Evolutionary conservation across 1,140 invertebrate genomes (phyloP).

Genomic region (Papilio machaon): DNA sequence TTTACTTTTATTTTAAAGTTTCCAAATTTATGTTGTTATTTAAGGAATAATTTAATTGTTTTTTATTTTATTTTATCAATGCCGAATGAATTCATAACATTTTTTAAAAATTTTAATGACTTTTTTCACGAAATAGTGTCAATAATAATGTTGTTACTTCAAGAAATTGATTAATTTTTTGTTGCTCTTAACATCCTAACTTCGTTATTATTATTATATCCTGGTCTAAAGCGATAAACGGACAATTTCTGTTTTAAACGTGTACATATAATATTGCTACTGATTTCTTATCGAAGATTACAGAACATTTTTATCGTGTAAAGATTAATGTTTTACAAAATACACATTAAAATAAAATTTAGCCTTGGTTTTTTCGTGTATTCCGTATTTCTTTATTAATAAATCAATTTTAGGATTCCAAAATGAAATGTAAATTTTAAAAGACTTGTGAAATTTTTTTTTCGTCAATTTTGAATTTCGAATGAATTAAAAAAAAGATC

Average conservation of each 20-base stretch:
- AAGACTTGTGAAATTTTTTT: background rate
- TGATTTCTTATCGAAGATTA: constrained; percentile 1
- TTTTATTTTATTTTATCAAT: no score
- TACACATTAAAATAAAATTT: background rate
- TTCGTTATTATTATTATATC: background rate
- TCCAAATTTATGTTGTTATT: no score
- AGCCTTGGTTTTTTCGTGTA: background rate
- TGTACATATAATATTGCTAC: background rate
- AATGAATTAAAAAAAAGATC: background rate
- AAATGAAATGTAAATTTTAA: background rate
- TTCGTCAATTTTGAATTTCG: background rate
- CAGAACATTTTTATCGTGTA: background rate
- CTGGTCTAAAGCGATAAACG: background rate
- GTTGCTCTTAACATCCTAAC: no score
- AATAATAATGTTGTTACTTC: background rate
- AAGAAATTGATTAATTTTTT: background rate
- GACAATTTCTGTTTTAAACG: background rate
- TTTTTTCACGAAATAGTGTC: no score
- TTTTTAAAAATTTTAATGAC: background rate
- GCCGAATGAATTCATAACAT: no score
- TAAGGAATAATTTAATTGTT: no score
- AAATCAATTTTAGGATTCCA: background rate
- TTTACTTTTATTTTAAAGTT: no score
- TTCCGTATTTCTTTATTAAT: background rate
- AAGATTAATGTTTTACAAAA: constrained; percentile 9